Base-by-base conservation (phyloP, 1,140 invertebrate genomes). In the Drosophila nannoptera region DNA sequence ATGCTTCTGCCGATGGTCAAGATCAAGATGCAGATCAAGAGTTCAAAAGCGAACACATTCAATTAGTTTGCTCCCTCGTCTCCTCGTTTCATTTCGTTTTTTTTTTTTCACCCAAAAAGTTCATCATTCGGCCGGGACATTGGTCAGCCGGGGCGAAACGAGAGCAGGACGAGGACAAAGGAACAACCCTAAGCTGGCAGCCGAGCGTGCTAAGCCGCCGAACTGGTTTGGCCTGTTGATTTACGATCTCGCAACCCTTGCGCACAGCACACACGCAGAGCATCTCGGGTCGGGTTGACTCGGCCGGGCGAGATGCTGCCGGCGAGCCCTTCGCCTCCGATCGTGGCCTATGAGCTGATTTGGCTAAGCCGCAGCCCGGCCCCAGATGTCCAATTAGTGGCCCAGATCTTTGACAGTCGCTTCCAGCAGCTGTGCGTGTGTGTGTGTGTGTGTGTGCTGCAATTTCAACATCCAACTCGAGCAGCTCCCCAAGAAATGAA, bases 161-260 rank as follows among this genome's bases (percentile, higher is more conserved):
- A 22, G 36, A 12, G 33, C 52, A 56, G 60, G 46, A 35, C 32
- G 22, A 59, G 29, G 12, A 7, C 8, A n/a, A 36, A 11, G 22
- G 31, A 66, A 50, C 69, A 56, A 72, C 63, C 69, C 63, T 7
- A 22, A 16, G 42, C 29, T 12, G 38, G 31, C 31, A 38, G 48
- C n/a, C 43, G 61, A 33, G 61, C 22, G 32, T 16, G 58, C 55
- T 76, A 83, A 83, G 75, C 56, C 65, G 75, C 50, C 38, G 76
- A 84, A 83, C 80, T 61, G 80, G 80, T 83, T 80, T 46, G 7
- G 4, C 16, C 70, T 83, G 75, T 76, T 83, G 80, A 83, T 83
- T 83, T 78, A 83, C 73, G 66, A 42, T 78, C 50, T 62, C 62
- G 14, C 64, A 71, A 65, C 77, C 73, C 77, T 65, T 38, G 56